Percentiles rank a stretch among this genome's conserved stretches.
These are phyloP conservation scores for Rynchops niger DNA, from an alignment of 2,113 vertebrate genomes.

Conservation along the genomic window DNA sequence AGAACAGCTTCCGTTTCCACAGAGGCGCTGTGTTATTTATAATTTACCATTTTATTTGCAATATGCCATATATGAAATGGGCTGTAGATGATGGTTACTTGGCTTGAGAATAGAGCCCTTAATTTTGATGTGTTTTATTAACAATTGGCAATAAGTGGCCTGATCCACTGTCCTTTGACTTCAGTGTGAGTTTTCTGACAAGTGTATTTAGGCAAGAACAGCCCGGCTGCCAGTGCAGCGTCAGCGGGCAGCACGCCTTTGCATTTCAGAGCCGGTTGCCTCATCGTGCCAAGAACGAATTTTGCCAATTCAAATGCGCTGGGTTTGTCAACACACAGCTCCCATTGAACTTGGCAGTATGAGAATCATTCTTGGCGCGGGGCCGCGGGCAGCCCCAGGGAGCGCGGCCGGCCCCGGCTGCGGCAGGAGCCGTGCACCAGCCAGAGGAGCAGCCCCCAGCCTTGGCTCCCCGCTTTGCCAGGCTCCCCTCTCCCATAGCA, in stretches of 20 bases:
- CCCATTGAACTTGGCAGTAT: background rate
- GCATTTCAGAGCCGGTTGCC: background rate
- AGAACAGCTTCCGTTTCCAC: background rate
- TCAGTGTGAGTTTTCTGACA: background rate
- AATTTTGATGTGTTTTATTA: conserved; percentile 50
- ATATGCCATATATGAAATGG: background rate
- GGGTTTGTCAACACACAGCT: conserved; percentile 53
- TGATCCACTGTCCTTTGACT: conserved; percentile 13
- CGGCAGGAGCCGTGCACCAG: background rate
- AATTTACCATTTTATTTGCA: conserved; percentile 24
- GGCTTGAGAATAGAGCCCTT: conserved; percentile 48
- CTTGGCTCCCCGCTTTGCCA: background rate
- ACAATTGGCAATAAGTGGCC: conserved; percentile 46
- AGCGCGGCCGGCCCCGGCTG: background rate
- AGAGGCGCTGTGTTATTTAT: background rate
- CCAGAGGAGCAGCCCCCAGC: background rate
- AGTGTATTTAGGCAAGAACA: background rate
- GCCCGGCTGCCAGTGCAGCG: background rate
- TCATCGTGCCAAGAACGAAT: conserved; percentile 10
- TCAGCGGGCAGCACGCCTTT: background rate
- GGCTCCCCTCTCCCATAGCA: background rate
- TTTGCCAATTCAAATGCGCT: conserved; percentile 31
- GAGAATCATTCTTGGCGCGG: conserved; percentile 34
- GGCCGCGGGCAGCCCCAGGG: background rate
- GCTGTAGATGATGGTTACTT: background rate